Evolutionary conservation across 2,797 vertebrate species (phyloP).

Genomic region (Pipistrellus pipistrellus): DNA sequence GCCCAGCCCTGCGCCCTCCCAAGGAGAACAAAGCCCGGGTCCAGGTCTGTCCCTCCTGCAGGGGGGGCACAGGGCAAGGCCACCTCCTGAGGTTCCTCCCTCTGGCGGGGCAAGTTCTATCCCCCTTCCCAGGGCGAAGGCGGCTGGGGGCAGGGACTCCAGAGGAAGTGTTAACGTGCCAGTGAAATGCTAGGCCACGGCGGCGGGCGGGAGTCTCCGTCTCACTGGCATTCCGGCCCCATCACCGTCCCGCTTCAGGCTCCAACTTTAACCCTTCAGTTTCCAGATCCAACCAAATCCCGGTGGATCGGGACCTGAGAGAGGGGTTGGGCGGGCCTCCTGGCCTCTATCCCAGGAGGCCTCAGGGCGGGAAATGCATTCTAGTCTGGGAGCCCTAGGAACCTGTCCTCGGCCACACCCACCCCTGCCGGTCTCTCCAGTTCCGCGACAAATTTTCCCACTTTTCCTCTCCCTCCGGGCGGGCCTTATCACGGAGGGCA

Average conservation of each 20-base stretch:
- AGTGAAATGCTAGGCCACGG: constrained; percentile 7
- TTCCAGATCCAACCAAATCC: background rate
- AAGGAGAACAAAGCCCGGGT: background rate
- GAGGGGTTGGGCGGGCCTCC: background rate
- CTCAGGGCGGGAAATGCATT: background rate
- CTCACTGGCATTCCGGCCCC: background rate
- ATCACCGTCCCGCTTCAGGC: background rate
- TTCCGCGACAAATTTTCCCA: background rate
- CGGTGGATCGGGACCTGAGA: background rate
- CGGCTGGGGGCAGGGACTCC: background rate
- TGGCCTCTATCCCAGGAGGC: background rate
- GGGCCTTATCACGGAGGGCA: background rate
- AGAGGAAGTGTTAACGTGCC: background rate
- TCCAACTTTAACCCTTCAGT: constrained; percentile 66
- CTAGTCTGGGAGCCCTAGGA: no score
- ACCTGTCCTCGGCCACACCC: background rate
- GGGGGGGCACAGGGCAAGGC: background rate
- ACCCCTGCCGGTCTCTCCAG: no score
- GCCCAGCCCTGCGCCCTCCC: background rate
- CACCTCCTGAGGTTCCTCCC: background rate
- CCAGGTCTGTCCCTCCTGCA: background rate
- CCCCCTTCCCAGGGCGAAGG: background rate
- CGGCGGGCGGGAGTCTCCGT: background rate
- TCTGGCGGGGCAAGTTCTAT: background rate
- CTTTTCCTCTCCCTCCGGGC: background rate